Percentiles rank a stretch among this genome's conserved stretches.
Evolutionary conservation across 2,888 invertebrate genomes (phyloP).

Genomic region (Nebria salina): DNA sequence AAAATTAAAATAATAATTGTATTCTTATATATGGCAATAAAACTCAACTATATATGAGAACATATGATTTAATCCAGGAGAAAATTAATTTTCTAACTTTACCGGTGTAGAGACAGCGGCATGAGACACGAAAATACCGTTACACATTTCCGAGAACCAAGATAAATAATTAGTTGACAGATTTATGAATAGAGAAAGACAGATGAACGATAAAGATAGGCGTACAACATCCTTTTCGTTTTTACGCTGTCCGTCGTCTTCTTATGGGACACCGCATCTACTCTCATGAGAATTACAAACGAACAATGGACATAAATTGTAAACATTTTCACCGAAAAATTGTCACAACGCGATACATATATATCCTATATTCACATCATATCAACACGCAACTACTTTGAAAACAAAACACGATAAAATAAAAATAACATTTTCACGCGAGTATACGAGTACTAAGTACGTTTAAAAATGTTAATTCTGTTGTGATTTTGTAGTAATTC

Average conservation of each 20-base stretch:
- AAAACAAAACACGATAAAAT: too few relatives aligned
- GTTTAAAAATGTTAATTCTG: too few relatives aligned
- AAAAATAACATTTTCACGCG: too few relatives aligned
- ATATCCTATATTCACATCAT: too few relatives aligned
- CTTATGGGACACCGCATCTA: background rate
- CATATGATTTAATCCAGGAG: background rate
- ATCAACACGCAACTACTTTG: too few relatives aligned
- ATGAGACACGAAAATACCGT: slow-evolving; percentile 7
- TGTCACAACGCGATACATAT: too few relatives aligned
- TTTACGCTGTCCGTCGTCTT: background rate
- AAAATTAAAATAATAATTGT: too few relatives aligned
- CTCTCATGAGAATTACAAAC: background rate
- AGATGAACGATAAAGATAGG: background rate
- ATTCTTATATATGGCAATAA: background rate
- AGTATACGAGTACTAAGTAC: too few relatives aligned
- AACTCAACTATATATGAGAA: background rate
- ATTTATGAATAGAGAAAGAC: slow-evolving; percentile 16
- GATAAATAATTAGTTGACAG: slow-evolving; percentile 19
- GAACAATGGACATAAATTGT: background rate
- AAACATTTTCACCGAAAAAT: background rate
- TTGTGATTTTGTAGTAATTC: too few relatives aligned
- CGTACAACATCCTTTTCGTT: background rate
- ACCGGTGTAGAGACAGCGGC: background rate
- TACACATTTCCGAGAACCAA: slow-evolving; percentile 13
- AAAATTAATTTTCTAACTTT: slow-evolving; percentile 1